Evolutionary conservation across 2,888 invertebrate species (phyloP), one percentile per base, ranked within the genome.

Genomic region (Zaprionus obscuricornis): DNA sequence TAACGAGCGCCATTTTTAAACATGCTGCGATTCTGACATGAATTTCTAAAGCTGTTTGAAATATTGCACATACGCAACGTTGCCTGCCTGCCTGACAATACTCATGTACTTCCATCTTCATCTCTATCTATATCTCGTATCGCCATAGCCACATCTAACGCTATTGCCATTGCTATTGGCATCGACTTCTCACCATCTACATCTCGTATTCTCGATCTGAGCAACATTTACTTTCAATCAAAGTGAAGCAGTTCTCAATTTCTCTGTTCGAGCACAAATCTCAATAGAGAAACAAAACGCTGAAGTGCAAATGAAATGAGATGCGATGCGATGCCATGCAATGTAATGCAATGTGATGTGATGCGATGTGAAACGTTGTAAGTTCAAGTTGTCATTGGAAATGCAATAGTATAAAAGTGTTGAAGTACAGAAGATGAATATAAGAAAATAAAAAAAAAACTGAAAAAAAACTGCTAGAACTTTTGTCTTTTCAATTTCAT

Each of bases 201-300:
- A 7, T 3, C 36, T 36, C 20, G 7, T 18, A 52, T 34, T 57
- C 51, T 73, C 66, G 59, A 74, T 65, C 60, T 51, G 40, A 52
- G 46, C 64, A 73, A 59, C 66, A 70, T 72, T 74, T 74, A 71
- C 72, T 71, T 74, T 74, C 75, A 74, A 74, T 74, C 73, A 71
- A 45, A 55, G 20, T 69, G 71, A 52, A 56, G 64, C 52, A 29
- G 34, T 8, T 27, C 51, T 47, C 43, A 24, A 40, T 47, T n/a
- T 31, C 49, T 26, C n/a, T 18, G 36, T 34, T 49, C 31, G 45
- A 70, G 59, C 42, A 33, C 62, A 55, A 58, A 55, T 64, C 74
- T 66, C 11, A 24, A 22, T 16, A 17, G 10, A 33, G 22, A 71
- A 64, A 73, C 59, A 16, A 62, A 67, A 68, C 51, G 64, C 73